Evolutionary conservation across 2,797 vertebrate species (phyloP), one percentile per base, ranked within the genome.

Genomic region (Oryzias dopingdopingensis): DNA sequence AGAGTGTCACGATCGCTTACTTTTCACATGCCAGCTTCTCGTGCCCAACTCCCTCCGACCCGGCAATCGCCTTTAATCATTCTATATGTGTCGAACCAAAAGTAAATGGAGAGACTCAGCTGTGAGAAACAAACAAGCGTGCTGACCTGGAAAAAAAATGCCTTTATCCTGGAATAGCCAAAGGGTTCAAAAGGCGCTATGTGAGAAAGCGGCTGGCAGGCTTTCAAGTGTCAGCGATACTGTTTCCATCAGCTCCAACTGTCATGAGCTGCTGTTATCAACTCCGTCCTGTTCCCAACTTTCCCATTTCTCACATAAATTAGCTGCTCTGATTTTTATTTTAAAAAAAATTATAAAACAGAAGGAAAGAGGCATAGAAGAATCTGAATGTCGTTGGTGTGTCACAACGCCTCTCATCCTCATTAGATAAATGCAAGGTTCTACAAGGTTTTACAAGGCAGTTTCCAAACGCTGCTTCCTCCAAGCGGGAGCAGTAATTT

Each of bases 141-240:
- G 80, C 43, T 90, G 89, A 90, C 90, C 90, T 86, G 83, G 87
- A 91, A 90, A 77, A 77, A 59, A 14, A 70, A 79, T 42, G 77
- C 59, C 70, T 80, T 70, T 67, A 64, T 66, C 72, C 43, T 12
- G 14, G 59, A 46, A 48, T 42, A 59, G 81, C 79, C 42, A 0
- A 49, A 67, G 79, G 77, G 67, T 70, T 76, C 68, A 49, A 66
- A 74, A 74, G 80, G 53, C 67, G 47, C 53, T 59, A 42, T 79
- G 74, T 50, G 69, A 59, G 20, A 64, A 40, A 56, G 51, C 3
- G 55, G 13, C 57, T 61, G 58, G 63, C 54, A 59, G 42, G 26
- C 49, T 54, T 67, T 65, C 62, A 58, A 69, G 49, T 63, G 37
- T 57, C 15, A 66, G 63, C 62, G 49, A 7, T 52, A 46, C 62